Base-by-base conservation (phyloP, 2,888 invertebrate genomes). In the Endotricha flammealis region DNA sequence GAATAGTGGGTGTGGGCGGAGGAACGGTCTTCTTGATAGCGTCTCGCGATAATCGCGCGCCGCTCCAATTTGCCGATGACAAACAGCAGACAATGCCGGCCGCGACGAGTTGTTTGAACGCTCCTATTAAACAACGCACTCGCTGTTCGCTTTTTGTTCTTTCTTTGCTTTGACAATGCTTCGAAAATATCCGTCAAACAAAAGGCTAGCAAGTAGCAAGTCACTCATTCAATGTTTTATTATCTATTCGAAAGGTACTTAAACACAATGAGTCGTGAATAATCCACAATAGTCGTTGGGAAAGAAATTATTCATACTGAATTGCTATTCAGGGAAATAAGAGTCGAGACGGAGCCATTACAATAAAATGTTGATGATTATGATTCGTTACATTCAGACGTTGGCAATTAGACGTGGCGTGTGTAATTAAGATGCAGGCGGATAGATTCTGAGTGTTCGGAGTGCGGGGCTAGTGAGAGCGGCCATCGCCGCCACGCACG, bases 231-330 rank as follows among this genome's bases (percentile, higher is more conserved):
- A 48, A 63, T 64, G 69, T 68, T 70, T 69, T 71, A 74, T 78
- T 72, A 63, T 64, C 64, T 56, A 68, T 71, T 75, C 68, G 63
- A 75, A 69, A 78, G 70, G 59, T 56, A 64, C 67, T 64, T 57
- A 57, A 54, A 68, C 65, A 77, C 79, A 78, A 79, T 74, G 78
- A 72, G 58, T 71, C 70, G 72, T 77, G 75, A 73, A 79, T 71
- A 73, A 74, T 72, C 67, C 61, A 71, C 74, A 70, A 72, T 73
- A 64, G 67, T 57, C 56, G 66, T 64, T 64, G 66, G 65, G 66
- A 71, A 70, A 66, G 58, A 66, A 63, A 70, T 64, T 64, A 65
- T 70, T 69, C 60, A 59, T 64, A 58, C 53, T 51, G 61, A 65
- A 60, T 56, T 49, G 57, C 56, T 48, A 61, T 73, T 67, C 62